These are phyloP conservation scores for Acrobasis repandana DNA, from an alignment of 2,888 invertebrate species.

Conservation along the genomic window DNA sequence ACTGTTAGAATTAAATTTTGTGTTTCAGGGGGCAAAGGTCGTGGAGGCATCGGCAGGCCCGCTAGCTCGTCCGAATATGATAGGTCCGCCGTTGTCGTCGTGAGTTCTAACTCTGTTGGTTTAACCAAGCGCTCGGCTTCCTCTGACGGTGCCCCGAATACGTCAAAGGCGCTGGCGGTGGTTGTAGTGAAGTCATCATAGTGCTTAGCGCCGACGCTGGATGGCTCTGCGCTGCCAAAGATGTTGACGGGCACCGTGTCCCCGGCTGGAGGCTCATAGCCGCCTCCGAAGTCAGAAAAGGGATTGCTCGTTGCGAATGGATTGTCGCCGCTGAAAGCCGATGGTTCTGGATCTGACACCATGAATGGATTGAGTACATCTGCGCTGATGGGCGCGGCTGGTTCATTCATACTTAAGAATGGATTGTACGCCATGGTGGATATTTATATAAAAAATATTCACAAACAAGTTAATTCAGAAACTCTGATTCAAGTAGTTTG, in stretches of 20 bases:
- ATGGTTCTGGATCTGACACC: conserved; percentile 70
- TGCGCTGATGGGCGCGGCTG: conserved; percentile 72
- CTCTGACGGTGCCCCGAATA: conserved; percentile 46
- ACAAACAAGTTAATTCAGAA: conserved; percentile 59
- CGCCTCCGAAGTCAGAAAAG: conserved; percentile 83
- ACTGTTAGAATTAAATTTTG: conserved; percentile 93
- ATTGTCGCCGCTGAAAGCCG: conserved; percentile 79
- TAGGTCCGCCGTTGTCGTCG: conserved; percentile 54
- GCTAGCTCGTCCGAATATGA: conserved; percentile 45
- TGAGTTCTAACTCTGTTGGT: conserved; percentile 68
- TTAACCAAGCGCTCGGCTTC: conserved; percentile 53
- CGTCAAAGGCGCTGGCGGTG: conserved; percentile 36
- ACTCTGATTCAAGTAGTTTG: conserved; percentile 89
- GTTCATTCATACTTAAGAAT: conserved; percentile 89
- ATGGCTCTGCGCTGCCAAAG: conserved; percentile 64
- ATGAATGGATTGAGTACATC: conserved; percentile 87
- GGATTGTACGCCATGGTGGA: conserved; percentile 88
- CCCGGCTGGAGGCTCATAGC: conserved; percentile 62
- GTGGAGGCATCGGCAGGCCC: conserved; percentile 70
- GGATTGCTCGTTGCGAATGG: conserved; percentile 89
- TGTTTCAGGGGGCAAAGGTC: conserved; percentile 89
- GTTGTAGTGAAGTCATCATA: conserved; percentile 51
- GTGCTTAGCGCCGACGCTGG: conserved; percentile 59
- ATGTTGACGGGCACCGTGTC: conserved; percentile 71
- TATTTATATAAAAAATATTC: neutral